Conservation (phyloP, 2,888 invertebrate species). For the Thera obeliscata region DNA sequence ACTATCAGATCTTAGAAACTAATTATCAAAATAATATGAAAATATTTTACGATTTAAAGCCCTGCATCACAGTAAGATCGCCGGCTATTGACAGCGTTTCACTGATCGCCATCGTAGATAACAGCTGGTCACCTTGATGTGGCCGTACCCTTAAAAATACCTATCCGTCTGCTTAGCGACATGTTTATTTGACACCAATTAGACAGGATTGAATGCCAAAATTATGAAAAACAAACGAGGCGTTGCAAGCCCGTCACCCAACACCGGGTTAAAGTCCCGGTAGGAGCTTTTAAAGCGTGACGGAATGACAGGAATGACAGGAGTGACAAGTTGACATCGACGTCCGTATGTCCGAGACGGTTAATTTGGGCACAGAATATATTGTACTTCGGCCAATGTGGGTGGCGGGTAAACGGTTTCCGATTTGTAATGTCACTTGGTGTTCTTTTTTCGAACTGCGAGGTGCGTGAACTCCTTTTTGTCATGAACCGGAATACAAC, state of each 20-base stretch:
- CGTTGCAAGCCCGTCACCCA: conserved; percentile 63
- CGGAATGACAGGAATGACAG: conserved; percentile 48
- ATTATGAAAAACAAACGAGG: conserved; percentile 34
- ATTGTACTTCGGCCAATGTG: conserved; percentile 19
- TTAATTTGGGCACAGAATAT: conserved; percentile 63
- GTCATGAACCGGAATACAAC: background rate
- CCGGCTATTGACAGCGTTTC: no score
- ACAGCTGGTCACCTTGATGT: no score
- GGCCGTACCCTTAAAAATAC: no score
- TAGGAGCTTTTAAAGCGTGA: conserved; percentile 69
- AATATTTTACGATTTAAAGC: no score
- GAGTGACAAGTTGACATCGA: conserved; percentile 76
- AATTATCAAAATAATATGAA: no score
- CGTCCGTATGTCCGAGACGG: conserved; percentile 76
- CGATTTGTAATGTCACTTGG: conserved; percentile 34
- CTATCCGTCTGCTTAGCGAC: background rate
- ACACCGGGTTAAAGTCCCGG: conserved; percentile 75
- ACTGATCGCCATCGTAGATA: no score
- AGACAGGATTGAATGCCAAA: conserved; percentile 33
- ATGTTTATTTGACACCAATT: conserved; percentile 17
- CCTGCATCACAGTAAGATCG: no score
- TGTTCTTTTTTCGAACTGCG: conserved; percentile 32
- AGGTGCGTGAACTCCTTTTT: conserved; percentile 30
- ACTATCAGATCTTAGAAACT: no score
- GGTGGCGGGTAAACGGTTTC: conserved; percentile 34